These are phyloP conservation scores for Hylaeus volcanicus DNA, from an alignment of 1,140 invertebrate genomes.

Conservation along the genomic window DNA sequence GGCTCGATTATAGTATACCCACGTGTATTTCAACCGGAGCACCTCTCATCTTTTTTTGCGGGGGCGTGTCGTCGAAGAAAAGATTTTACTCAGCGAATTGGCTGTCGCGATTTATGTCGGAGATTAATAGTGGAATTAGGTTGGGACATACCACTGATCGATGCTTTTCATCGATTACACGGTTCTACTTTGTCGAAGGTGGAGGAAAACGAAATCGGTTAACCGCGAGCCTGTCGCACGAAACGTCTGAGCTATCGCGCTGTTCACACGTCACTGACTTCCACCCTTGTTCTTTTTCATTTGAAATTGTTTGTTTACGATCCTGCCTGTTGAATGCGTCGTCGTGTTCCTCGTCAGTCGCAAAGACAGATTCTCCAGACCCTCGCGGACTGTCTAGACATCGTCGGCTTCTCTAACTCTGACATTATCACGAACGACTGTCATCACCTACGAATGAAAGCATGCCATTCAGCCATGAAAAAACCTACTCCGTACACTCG, in stretches of 20 bases:
- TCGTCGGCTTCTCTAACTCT: too few species aligned
- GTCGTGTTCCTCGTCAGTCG: too few species aligned
- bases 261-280: slow-evolving; percentile 1
- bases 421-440: too few species aligned
- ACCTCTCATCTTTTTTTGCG: neutral
- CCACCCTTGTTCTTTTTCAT: neutral
- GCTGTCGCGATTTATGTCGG: slow-evolving; percentile 18
- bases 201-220: neutral
- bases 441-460: too few species aligned
- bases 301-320: neutral
- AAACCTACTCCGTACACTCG: too few species aligned
- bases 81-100: slow-evolving; percentile 9
- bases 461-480: too few species aligned
- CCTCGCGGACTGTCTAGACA: too few species aligned
- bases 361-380: too few species aligned
- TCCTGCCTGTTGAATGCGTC: too few species aligned
- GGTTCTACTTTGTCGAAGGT: neutral
- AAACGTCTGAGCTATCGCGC: slow-evolving; percentile 9
- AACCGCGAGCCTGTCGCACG: neutral
- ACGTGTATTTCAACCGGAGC: neutral
- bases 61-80: neutral
- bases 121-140: slow-evolving; percentile 27
- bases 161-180: neutral
- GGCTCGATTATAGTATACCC: neutral
- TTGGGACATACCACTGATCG: neutral